Conservation (phyloP, 2,113 vertebrate species). For the Procavia capensis region DNA sequence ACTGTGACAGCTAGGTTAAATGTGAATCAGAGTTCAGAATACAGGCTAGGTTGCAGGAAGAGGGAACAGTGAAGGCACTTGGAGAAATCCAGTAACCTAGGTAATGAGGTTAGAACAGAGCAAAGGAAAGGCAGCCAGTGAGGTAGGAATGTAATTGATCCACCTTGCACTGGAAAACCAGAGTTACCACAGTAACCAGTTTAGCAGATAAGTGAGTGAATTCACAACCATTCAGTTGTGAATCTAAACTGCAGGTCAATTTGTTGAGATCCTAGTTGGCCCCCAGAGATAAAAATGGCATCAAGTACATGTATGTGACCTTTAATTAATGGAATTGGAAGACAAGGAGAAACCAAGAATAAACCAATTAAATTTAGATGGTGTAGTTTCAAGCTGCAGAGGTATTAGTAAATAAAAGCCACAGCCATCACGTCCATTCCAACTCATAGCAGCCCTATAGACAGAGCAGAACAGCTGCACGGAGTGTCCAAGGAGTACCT, state of each 20-base stretch:
- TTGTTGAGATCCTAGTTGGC: neutral
- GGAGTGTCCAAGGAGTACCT: too few relatives aligned
- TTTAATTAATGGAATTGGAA: neutral
- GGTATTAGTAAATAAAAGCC: too few relatives aligned
- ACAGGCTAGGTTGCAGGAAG: neutral
- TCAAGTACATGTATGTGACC: neutral
- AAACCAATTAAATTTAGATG: neutral
- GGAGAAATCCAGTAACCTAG: neutral
- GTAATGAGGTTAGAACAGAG: neutral
- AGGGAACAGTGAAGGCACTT: neutral
- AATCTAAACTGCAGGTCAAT: neutral
- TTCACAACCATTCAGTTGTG: too few relatives aligned
- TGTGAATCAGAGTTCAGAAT: neutral
- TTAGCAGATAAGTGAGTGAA: neutral
- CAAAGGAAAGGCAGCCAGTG: neutral
- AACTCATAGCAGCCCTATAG: too few relatives aligned
- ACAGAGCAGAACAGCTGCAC: too few relatives aligned
- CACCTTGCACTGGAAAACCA: neutral
- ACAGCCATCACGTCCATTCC: too few relatives aligned
- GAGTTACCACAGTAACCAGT: neutral
- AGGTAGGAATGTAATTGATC: too few relatives aligned
- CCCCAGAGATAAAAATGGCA: neutral
- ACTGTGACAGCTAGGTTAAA: neutral
- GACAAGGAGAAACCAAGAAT: neutral
- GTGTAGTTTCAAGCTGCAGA: neutral